These are phyloP conservation scores for Gnathonemus echidnorhynchus DNA, from an alignment of 2,113 vertebrate species.

Conservation along the genomic window DNA sequence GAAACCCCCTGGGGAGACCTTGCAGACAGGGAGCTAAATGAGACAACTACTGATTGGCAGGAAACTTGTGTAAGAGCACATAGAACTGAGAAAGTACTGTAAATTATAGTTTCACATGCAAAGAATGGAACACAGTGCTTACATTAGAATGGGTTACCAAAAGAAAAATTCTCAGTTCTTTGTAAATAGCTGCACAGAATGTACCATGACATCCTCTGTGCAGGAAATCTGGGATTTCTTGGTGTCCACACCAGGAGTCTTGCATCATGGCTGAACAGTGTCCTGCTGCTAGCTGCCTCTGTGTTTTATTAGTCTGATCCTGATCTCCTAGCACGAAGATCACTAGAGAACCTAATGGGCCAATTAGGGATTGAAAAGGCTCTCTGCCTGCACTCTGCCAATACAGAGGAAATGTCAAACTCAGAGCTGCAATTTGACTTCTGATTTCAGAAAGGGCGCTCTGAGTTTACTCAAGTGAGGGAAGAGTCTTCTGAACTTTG, in stretches of 20 bases:
- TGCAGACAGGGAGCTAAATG: not conserved
- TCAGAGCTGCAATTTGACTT: slow-evolving; percentile 55
- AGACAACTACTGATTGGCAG: not conserved
- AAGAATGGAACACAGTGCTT: not conserved
- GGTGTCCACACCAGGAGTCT: not conserved
- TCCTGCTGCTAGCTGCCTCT: not conserved
- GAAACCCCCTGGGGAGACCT: not conserved
- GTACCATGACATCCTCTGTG: not conserved
- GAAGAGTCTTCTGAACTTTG: slow-evolving; percentile 36
- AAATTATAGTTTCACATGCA: not conserved
- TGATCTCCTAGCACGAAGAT: slow-evolving; percentile 30
- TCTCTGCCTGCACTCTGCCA: slow-evolving; percentile 40
- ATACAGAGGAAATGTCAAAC: slow-evolving; percentile 56
- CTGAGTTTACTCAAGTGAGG: slow-evolving; percentile 42
- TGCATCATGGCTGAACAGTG: not conserved
- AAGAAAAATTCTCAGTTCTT: not conserved
- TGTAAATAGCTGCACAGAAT: not conserved
- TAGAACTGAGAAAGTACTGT: not conserved
- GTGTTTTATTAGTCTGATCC: slow-evolving; percentile 23
- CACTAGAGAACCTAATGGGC: slow-evolving; percentile 50
- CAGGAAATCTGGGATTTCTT: not conserved
- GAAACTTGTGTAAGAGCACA: not conserved
- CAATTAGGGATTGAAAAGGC: slow-evolving; percentile 60
- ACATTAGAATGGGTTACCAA: not conserved
- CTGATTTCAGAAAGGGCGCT: slow-evolving; percentile 45